These are phyloP conservation scores for Calyptomena viridis DNA, from an alignment of 2,113 vertebrate genomes.

Conservation along the genomic window DNA sequence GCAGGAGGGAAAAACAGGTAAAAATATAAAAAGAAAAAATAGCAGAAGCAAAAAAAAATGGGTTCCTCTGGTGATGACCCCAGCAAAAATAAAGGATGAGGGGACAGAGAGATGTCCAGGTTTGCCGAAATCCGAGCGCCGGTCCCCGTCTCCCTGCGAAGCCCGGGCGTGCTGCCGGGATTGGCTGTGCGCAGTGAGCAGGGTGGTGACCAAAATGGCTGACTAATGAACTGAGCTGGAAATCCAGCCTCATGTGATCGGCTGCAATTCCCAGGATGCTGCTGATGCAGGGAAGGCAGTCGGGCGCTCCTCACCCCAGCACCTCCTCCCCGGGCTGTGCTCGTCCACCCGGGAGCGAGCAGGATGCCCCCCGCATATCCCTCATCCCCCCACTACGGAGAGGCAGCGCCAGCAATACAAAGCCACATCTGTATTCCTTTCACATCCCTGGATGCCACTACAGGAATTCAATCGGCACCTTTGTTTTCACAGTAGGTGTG, in stretches of 20 bases:
- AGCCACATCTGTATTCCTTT: not conserved
- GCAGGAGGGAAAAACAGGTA: not conserved
- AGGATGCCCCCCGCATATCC: not conserved
- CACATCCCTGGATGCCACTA: not conserved
- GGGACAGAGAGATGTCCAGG: not conserved
- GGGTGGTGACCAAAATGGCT: constrained; percentile 99
- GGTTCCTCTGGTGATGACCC: not conserved
- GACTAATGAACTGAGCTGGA: constrained; percentile 84
- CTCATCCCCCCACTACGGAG: not conserved
- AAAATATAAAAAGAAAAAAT: not conserved
- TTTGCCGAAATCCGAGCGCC: constrained; percentile 43
- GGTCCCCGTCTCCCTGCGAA: constrained; percentile 53
- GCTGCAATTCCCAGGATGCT: constrained; percentile 81
- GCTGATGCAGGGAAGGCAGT: constrained; percentile 69
- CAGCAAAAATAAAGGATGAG: not conserved
- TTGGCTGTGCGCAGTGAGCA: constrained; percentile 84
- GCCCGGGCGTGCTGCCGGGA: constrained; percentile 73
- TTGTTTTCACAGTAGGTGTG: not conserved
- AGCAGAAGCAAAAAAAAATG: not conserved
- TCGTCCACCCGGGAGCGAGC: constrained; percentile 25
- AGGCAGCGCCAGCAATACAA: not conserved
- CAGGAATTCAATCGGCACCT: not conserved
- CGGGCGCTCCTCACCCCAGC: constrained; percentile 43
- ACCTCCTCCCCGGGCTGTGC: constrained; percentile 54
- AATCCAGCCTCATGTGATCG: constrained; percentile 88